Base-by-base conservation (phyloP, 2,797 vertebrate species). In the Telmatherina bonti region DNA sequence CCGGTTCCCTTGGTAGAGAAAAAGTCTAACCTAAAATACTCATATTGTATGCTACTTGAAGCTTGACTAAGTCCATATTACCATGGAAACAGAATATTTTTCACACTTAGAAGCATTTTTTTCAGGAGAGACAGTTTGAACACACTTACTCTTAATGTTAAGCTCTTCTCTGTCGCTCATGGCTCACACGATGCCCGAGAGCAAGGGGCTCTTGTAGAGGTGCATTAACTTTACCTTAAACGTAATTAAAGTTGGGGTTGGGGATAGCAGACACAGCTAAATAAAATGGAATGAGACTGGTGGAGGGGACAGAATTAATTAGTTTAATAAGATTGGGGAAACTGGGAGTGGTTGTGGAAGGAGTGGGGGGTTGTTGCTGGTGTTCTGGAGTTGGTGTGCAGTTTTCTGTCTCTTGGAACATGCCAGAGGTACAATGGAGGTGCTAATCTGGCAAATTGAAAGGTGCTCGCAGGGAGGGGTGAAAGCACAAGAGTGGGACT, bases 361-460 rank as follows among this genome's bases (percentile, higher is more conserved):
- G 81, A 84, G 65, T 20, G 61, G 61, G n/a, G 59, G 54, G 76
- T n/a, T 75, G 58, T n/a, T 36, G 33, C 62, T 58, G 65, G 53
- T 76, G 82, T 76, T 83, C 70, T 62, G 59, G 56, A 51, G 83
- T 55, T 36, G 68, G 36, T 66, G 69, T 74, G 78, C 68, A 6
- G 54, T 63, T 35, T 74, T 8, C 69, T 65, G 61, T 84, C 85
- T 90, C 67, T 43, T 62, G 65, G 83, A 85, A 92, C 84, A 82
- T 78, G 84, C 76, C 80, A 85, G 79, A 65, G 78, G 81, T 86
- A 90, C 90, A 91, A 85, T 62, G 65, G 83, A 85, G 87, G 87
- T 71, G 78, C 84, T 93, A 94, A 94, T 94, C 93, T 92, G 80
- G 81, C 78, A 92, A 93, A 94, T 92, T 92, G 92, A 93, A 94